Conservation (phyloP, 2,797 vertebrate genomes). For the Pterois miles region DNA sequence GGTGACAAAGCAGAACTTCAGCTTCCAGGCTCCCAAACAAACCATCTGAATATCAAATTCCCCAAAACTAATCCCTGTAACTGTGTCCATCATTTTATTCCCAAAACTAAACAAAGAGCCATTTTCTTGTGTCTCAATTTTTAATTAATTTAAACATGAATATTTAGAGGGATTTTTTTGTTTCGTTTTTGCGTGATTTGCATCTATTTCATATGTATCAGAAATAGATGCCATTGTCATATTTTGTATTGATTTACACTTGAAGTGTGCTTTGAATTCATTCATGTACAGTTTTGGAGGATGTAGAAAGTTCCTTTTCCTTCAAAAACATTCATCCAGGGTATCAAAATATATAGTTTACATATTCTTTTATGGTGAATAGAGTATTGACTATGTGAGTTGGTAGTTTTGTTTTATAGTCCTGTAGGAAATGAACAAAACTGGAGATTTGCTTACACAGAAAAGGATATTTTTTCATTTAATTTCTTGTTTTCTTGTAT, state of each 20-base stretch:
- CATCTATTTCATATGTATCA: slow-evolving; percentile 69
- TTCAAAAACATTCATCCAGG: slow-evolving; percentile 28
- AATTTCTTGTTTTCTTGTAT: slow-evolving; percentile 7
- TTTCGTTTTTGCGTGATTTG: slow-evolving; percentile 50
- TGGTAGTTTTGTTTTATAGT: slow-evolving; percentile 42
- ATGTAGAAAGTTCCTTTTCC: slow-evolving; percentile 34
- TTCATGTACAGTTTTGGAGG: slow-evolving; percentile 40
- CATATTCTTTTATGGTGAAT: slow-evolving; percentile 30
- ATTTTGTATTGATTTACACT: slow-evolving; percentile 79
- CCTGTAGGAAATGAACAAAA: slow-evolving; percentile 27
- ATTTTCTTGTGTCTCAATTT: slow-evolving; percentile 38
- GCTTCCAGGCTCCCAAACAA: background rate
- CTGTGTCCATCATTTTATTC: slow-evolving; percentile 7
- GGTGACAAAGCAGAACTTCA: background rate
- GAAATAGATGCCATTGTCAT: slow-evolving; percentile 70
- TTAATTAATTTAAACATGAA: slow-evolving; percentile 41
- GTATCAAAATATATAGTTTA: slow-evolving; percentile 35
- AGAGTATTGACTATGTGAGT: slow-evolving; percentile 40
- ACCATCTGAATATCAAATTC: slow-evolving; percentile 21
- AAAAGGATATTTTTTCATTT: background rate
- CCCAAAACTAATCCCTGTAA: background rate
- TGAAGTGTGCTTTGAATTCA: slow-evolving; percentile 58
- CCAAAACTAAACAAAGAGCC: slow-evolving; percentile 24
- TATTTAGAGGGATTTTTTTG: slow-evolving; percentile 47
- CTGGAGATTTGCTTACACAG: slow-evolving; percentile 22